phyloP scores from a whole-genome alignment of 2,888 invertebrate species.

The Noctua janthe region DNA sequence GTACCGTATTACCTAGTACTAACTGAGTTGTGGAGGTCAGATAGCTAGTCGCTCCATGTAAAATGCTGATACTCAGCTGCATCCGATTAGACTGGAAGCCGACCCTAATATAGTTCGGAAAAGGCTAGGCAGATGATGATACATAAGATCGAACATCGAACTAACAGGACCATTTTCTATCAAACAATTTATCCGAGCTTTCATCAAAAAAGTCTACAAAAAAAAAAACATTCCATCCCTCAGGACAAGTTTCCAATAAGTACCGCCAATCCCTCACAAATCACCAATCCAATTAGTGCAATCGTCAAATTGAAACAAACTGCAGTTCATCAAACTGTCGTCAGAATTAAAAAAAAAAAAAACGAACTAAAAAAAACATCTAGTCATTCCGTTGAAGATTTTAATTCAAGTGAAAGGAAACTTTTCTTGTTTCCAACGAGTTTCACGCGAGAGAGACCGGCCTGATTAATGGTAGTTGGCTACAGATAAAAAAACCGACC shows the following conservation, averaged over 20 bases:
- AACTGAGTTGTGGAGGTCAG: too few relatives aligned
- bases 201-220: neutral
- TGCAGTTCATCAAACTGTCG: conserved; percentile 77
- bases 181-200: neutral
- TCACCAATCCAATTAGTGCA: conserved; percentile 68
- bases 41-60: too few relatives aligned
- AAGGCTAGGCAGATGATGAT: too few relatives aligned
- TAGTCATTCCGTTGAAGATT: conserved; percentile 77
- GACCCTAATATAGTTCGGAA: too few relatives aligned
- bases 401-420: conserved; percentile 84
- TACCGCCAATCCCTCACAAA: conserved; percentile 37
- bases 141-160: neutral
- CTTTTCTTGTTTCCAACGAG: conserved; percentile 81
- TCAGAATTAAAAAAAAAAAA: conserved; percentile 57
- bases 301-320: conserved; percentile 70
- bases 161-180: neutral
- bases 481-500: conserved; percentile 60
- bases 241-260: conserved; percentile 30
- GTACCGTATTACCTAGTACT: too few relatives aligned
- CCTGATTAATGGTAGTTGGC: conserved; percentile 77
- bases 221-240: neutral
- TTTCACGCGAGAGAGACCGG: conserved; percentile 68
- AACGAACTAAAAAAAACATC: conserved; percentile 67
- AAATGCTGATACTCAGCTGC: too few relatives aligned
- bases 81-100: too few relatives aligned